Conservation (phyloP, 2,797 vertebrate genomes). For the Heterohyrax brucei region DNA sequence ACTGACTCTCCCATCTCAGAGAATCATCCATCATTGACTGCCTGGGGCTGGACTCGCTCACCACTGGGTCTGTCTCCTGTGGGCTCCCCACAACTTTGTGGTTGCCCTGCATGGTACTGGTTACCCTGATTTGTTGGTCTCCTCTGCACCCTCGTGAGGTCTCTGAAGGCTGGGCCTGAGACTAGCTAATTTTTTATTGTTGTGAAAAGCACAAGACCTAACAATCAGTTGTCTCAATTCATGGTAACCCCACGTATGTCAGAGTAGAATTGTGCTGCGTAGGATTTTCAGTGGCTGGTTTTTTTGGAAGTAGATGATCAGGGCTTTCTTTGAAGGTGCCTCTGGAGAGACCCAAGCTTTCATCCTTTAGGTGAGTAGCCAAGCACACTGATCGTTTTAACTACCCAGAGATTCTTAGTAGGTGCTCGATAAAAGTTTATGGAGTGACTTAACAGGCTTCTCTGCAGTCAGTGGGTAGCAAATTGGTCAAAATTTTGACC, state of each 20-base stretch:
- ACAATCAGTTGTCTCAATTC: neutral
- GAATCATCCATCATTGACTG: neutral
- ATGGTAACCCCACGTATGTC: neutral
- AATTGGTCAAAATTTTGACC: neutral
- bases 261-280: neutral
- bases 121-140: accelerated
- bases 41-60: too few relatives aligned
- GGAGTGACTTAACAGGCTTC: neutral
- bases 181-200: neutral
- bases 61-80: too few relatives aligned
- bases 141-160: neutral
- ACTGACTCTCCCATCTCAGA: neutral
- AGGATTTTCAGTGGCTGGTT: neutral
- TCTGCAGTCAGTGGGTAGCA: neutral
- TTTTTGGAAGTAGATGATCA: neutral
- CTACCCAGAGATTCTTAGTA: neutral
- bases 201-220: neutral
- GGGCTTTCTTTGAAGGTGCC: neutral
- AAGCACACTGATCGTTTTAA: neutral
- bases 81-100: neutral
- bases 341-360: neutral
- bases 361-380: neutral
- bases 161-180: neutral
- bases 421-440: neutral
- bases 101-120: neutral